Percentiles rank a stretch among this genome's conserved stretches.
Evolutionary conservation across 2,888 invertebrate genomes (phyloP).

Genomic region (Rhagonycha fulva): DNA sequence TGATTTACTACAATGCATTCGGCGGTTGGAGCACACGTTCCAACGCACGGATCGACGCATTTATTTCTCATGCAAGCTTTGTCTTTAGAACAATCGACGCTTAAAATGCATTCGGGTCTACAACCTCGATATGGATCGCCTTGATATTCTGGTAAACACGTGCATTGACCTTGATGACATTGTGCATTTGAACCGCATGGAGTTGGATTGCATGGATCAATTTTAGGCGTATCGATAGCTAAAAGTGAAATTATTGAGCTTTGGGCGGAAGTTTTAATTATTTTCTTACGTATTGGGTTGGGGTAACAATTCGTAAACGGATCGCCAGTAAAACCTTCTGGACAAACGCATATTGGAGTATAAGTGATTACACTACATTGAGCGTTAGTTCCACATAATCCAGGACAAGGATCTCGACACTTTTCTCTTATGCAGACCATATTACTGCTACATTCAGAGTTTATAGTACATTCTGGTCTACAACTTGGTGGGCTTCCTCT

Average conservation of each 20-base stretch:
- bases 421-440: conserved; percentile 68
- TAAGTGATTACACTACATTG: conserved; percentile 69
- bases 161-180: conserved; percentile 74
- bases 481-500: conserved; percentile 69
- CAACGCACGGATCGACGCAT: conserved; percentile 77
- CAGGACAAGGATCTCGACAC: conserved; percentile 67
- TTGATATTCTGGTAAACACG: conserved; percentile 76
- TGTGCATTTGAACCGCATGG: conserved; percentile 65
- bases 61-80: conserved; percentile 77
- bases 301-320: conserved; percentile 77
- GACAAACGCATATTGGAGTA: conserved; percentile 65
- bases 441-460: conserved; percentile 69
- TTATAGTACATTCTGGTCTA: conserved; percentile 66
- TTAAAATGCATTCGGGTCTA: conserved; percentile 80
- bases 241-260: conserved; percentile 5
- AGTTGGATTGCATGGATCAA: conserved; percentile 62
- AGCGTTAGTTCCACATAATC: conserved; percentile 67
- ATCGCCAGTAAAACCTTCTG: conserved; percentile 71
- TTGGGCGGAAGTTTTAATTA: background rate
- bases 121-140: conserved; percentile 85
- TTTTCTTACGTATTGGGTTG: conserved; percentile 49
- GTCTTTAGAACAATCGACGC: conserved; percentile 76
- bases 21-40: conserved; percentile 77
- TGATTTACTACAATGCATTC: conserved; percentile 78
- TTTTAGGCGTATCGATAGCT: conserved; percentile 49